Evolutionary conservation across 2,113 vertebrate genomes (phyloP).

Genomic region (Phainopepla nitens): DNA sequence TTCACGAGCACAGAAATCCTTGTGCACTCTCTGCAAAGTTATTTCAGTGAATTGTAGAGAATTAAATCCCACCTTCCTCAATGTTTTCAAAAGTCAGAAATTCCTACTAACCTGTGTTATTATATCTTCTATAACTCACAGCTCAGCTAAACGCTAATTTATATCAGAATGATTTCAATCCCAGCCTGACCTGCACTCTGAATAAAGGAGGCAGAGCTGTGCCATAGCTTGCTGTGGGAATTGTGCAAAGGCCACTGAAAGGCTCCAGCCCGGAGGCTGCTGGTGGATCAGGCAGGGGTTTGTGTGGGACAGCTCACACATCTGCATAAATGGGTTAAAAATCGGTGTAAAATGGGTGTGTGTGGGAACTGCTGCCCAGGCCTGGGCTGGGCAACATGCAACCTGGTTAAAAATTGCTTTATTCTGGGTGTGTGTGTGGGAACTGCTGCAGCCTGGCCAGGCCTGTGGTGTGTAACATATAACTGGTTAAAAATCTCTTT

Average conservation of each 20-base stretch:
- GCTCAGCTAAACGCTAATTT: neutral
- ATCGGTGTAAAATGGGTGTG: fast-evolving
- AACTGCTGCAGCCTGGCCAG: neutral
- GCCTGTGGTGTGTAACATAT: no score
- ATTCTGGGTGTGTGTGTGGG: fast-evolving
- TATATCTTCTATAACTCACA: neutral
- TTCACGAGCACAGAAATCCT: neutral
- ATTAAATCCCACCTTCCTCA: neutral
- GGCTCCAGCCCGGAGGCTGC: fast-evolving
- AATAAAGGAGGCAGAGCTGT: neutral
- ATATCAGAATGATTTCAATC: neutral
- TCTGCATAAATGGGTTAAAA: neutral
- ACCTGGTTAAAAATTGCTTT: fast-evolving
- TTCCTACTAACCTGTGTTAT: neutral
- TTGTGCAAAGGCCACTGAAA: fast-evolving
- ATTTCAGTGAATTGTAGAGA: neutral
- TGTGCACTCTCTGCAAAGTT: neutral
- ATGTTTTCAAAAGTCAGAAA: neutral
- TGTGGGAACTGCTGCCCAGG: neutral
- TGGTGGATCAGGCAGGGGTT: fast-evolving
- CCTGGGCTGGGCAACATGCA: neutral
- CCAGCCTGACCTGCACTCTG: neutral
- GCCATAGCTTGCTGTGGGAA: fast-evolving
- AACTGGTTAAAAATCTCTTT: neutral
- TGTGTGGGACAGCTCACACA: fast-evolving